Conservation (phyloP, 1,140 invertebrate genomes). For the Trachymyrmex cornetzi region DNA sequence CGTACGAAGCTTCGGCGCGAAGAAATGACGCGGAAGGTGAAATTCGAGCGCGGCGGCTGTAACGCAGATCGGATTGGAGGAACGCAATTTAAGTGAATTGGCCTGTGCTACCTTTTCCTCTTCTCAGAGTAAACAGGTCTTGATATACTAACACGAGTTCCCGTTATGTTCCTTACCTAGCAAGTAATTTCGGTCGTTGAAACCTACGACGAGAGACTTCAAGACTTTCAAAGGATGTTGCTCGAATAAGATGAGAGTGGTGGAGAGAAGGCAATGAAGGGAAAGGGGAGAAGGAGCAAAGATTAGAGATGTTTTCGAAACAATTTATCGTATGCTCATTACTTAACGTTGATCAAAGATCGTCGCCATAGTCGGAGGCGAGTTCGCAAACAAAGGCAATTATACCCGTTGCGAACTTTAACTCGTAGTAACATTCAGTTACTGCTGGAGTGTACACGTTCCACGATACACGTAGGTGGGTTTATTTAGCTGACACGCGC, state of each 20-base stretch:
- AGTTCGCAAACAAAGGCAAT: conserved; percentile 52
- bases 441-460: not conserved
- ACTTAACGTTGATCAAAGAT: conserved; percentile 58
- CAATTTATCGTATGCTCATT: conserved; percentile 50
- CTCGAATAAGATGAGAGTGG: conserved; percentile 1
- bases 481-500: conserved; percentile 16
- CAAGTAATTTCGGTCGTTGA: conserved; percentile 78
- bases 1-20: conserved; percentile 39
- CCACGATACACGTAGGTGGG: not conserved
- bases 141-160: conserved; percentile 75
- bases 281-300: conserved; percentile 10
- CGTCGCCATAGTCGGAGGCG: not conserved
- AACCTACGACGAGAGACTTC: conserved; percentile 54
- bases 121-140: conserved; percentile 74
- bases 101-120: conserved; percentile 48
- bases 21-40: conserved; percentile 47
- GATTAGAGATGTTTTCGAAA: conserved; percentile 66
- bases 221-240: conserved; percentile 63
- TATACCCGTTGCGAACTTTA: conserved; percentile 35
- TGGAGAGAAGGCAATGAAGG: conserved; percentile 17
- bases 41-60: conserved; percentile 31
- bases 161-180: conserved; percentile 59
- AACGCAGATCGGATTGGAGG: conserved; percentile 70
- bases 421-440: conserved; percentile 6
- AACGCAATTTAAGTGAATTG: conserved; percentile 78